These are phyloP conservation scores for Salvator merianae DNA, from an alignment of 2,113 vertebrate genomes.

Conservation along the genomic window DNA sequence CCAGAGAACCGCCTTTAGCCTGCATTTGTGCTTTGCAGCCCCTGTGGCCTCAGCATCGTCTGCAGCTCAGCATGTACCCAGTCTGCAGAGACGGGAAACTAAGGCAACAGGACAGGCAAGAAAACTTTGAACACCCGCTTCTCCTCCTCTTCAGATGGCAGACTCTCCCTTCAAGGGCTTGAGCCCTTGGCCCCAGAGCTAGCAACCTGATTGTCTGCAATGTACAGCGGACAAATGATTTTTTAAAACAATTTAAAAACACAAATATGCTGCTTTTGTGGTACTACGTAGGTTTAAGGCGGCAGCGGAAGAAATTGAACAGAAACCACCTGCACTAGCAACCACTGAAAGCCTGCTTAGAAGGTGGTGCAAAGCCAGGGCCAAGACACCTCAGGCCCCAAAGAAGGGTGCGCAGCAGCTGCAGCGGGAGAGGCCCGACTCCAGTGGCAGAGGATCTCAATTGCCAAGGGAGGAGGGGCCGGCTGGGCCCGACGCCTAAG, in stretches of 20 bases:
- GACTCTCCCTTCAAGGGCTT: not conserved
- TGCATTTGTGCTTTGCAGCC: not conserved
- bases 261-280: not conserved
- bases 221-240: not conserved
- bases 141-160: not conserved
- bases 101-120: not conserved
- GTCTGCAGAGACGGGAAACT: not conserved
- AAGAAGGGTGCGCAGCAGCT: not conserved
- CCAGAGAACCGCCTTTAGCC: not conserved
- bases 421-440: not conserved
- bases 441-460: not conserved
- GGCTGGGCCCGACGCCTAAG: too few relatives aligned
- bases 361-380: too few relatives aligned
- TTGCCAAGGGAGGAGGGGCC: not conserved
- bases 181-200: not conserved
- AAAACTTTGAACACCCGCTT: not conserved
- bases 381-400: too few relatives aligned
- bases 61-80: not conserved
- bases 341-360: not conserved
- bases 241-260: not conserved
- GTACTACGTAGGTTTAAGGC: not conserved
- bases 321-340: not conserved
- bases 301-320: not conserved
- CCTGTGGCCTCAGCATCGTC: not conserved
- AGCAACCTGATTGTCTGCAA: not conserved